Conservation (phyloP, 2,888 invertebrate genomes). For the Halictus ligatus region DNA sequence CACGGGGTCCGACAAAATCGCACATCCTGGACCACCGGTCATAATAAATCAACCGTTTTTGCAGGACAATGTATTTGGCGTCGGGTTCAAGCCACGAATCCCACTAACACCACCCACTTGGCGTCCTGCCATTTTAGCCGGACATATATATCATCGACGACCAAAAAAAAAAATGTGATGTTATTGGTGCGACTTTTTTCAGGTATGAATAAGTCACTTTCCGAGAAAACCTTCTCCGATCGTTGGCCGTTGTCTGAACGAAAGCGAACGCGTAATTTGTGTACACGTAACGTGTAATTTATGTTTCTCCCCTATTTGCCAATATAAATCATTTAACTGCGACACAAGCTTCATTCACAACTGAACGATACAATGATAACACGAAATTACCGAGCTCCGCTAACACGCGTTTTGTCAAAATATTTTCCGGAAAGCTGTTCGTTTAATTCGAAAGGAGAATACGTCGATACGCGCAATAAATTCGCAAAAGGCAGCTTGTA, state of each 20-base stretch:
- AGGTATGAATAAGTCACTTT: constrained; percentile 24
- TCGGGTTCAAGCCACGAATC: constrained; percentile 75
- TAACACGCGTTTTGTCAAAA: background rate
- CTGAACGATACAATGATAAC: background rate
- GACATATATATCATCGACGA: constrained; percentile 70
- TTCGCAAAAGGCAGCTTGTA: background rate
- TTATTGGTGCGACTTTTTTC: constrained; percentile 60
- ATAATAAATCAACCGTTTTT: constrained; percentile 79
- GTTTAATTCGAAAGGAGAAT: background rate
- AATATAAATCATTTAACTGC: background rate
- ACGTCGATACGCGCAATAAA: background rate
- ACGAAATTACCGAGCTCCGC: background rate
- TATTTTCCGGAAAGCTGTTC: background rate
- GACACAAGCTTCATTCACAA: background rate
- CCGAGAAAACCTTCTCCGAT: background rate
- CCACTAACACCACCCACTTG: constrained; percentile 78
- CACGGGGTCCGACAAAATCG: constrained; percentile 71
- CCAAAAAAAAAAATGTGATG: constrained; percentile 77
- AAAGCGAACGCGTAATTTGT: background rate
- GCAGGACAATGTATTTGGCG: constrained; percentile 77
- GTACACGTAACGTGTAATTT: background rate
- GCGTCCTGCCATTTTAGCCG: constrained; percentile 73
- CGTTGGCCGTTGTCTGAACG: background rate
- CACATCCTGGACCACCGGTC: constrained; percentile 70
- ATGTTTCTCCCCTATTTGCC: background rate